Conservation (phyloP, 1,140 invertebrate genomes). For the Chrysoperla carnea region DNA sequence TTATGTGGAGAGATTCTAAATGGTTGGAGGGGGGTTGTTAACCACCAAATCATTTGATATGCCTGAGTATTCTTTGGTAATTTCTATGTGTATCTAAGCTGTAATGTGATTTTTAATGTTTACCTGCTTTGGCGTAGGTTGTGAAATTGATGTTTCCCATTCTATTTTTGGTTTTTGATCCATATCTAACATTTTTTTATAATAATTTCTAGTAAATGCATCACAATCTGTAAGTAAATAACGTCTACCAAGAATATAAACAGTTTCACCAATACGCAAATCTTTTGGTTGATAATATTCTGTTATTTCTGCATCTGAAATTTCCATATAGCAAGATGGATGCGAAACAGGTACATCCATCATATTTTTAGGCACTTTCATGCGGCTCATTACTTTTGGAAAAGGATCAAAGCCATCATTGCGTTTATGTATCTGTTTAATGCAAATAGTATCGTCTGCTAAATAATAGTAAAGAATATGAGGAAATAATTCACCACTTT, state of each 20-base stretch:
- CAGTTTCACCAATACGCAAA: conserved; percentile 50
- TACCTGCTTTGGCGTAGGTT: too few relatives aligned
- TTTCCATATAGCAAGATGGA: conserved; percentile 39
- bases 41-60: too few relatives aligned
- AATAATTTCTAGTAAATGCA: conserved; percentile 57
- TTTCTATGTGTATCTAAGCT: too few relatives aligned
- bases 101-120: too few relatives aligned
- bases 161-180: conserved; percentile 7
- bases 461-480: conserved; percentile 59
- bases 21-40: too few relatives aligned
- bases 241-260: conserved; percentile 44
- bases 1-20: too few relatives aligned
- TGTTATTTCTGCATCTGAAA: conserved; percentile 43
- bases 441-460: conserved; percentile 58
- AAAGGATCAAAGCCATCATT: conserved; percentile 59
- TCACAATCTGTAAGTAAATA: conserved; percentile 70
- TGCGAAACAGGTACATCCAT: conserved; percentile 38
- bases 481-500: conserved; percentile 37
- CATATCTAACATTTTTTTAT: conserved; percentile 13
- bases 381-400: conserved; percentile 50
- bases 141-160: too few relatives aligned
- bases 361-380: conserved; percentile 59
- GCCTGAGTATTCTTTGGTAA: too few relatives aligned
- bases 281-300: conserved; percentile 61
- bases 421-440: conserved; percentile 48